These are phyloP conservation scores for Alsophila aescularia DNA, from an alignment of 2,888 invertebrate species.

Conservation along the genomic window DNA sequence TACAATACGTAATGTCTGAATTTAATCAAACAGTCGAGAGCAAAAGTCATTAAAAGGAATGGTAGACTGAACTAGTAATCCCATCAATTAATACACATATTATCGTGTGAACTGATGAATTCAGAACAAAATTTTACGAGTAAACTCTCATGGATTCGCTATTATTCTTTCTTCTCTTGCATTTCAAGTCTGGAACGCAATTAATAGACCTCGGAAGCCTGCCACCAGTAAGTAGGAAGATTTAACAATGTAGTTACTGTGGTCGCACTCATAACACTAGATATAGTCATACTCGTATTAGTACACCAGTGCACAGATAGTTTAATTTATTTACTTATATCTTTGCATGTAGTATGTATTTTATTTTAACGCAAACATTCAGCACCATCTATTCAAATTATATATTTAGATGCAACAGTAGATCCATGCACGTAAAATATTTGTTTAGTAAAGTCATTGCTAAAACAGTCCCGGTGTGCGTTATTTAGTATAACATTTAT, in stretches of 20 bases:
- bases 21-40: too few species aligned
- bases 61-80: too few species aligned
- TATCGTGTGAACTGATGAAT: too few species aligned
- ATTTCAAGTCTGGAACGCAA: conserved; percentile 78
- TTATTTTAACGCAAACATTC: background rate
- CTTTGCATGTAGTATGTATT: background rate
- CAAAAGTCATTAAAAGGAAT: too few species aligned
- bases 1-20: too few species aligned
- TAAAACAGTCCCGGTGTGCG: too few species aligned
- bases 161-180: conserved; percentile 11
- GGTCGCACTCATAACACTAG: conserved; percentile 17
- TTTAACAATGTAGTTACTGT: conserved; percentile 10
- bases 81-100: too few species aligned
- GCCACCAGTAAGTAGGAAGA: conserved; percentile 63
- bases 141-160: background rate
- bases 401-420: too few species aligned
- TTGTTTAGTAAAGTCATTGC: too few species aligned
- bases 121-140: too few species aligned
- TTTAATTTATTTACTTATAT: background rate
- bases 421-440: too few species aligned
- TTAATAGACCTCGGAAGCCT: conserved; percentile 70
- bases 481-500: too few species aligned
- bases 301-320: background rate
- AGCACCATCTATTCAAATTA: background rate
- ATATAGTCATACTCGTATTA: background rate